Conservation (phyloP, 2,888 invertebrate species). For the Tenthredo notha region DNA sequence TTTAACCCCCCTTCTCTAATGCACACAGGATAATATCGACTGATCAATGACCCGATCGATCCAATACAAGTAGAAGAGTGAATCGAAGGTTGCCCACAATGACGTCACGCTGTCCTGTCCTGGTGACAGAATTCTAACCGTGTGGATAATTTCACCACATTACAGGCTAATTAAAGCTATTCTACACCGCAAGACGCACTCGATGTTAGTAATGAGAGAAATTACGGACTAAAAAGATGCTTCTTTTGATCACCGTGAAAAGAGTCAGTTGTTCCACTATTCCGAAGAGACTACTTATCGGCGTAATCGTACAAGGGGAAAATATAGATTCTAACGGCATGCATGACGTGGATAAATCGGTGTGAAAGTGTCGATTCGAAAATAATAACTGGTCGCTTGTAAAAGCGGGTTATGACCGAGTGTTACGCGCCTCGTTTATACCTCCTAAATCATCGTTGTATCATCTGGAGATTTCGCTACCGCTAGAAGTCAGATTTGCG, state of each 20-base stretch:
- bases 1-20: conserved; percentile 2
- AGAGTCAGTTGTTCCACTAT: conserved; percentile 1
- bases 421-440: background rate
- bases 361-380: conserved; percentile 20
- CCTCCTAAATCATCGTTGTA: background rate
- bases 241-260: background rate
- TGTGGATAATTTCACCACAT: background rate
- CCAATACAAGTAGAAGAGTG: conserved; percentile 1
- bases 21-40: background rate
- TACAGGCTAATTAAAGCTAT: conserved; percentile 3
- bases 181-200: background rate
- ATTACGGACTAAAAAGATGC: background rate
- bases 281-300: conserved; percentile 1
- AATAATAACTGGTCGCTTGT: background rate
- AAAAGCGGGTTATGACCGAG: background rate
- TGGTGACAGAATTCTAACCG: background rate
- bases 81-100: conserved; percentile 11
- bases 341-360: conserved; percentile 20
- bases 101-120: background rate
- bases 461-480: background rate
- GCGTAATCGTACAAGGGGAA: background rate
- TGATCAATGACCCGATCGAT: conserved; percentile 41
- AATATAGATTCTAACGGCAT: background rate
- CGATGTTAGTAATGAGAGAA: background rate
- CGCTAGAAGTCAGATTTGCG: background rate